Conservation (phyloP, 2,113 vertebrate genomes). For the Xenopus tropicalis region UCB_Xtro_10.0 CM004448.2:99594001-99594500, state of each 20-base stretch:
- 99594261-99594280: slow-evolving; percentile 28
- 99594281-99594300: slow-evolving; percentile 38
- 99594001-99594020: too few species aligned
- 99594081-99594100: too few species aligned
- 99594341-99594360: slow-evolving; percentile 32
- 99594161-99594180: too few species aligned
- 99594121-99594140: too few species aligned
- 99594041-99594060: too few species aligned
- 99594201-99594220: too few species aligned
- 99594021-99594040: too few species aligned
- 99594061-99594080: too few species aligned
- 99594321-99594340: slow-evolving; percentile 39
- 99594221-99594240: too few species aligned
- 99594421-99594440: slow-evolving; percentile 41
- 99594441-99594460: slow-evolving; percentile 11
- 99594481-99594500: slow-evolving; percentile 12
- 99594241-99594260: slow-evolving; percentile 16
- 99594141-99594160: too few species aligned
- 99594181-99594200: too few species aligned
- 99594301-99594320: slow-evolving; percentile 27
- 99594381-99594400: slow-evolving; percentile 37
- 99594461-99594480: slow-evolving; percentile 19
- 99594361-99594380: slow-evolving; percentile 42
- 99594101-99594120: too few species aligned
- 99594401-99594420: slow-evolving; percentile 37